Evolutionary conservation across 2,797 vertebrate species (phyloP), one percentile per base, ranked within the genome.

Genomic region (Leptatherina wallacei): DNA sequence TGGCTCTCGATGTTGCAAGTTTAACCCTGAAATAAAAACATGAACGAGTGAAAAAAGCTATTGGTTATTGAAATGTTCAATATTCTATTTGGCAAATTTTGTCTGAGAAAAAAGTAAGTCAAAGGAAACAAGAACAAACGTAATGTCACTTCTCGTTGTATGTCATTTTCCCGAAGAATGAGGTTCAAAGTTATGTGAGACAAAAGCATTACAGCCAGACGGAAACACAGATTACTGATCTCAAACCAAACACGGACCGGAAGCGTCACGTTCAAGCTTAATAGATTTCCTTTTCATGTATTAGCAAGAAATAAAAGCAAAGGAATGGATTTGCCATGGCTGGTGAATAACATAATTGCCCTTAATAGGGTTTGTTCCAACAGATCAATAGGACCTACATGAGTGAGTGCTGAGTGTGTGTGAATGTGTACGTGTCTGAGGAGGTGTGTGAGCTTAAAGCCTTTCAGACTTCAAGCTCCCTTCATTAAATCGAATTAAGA

Each of bases 401-500:
- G 86, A 87, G 78, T 78, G 84, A 68, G 75, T 11, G 69, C 71
- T 71, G 76, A 69, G 65, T 85, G 83, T 82, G 83, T 75, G 81
- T 84, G 57, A 54, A 47, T 83, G 84, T 82, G 85, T 87, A 73
- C 66, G 69, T 85, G 86, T 84, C 77, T 61, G 60, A 16, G 56
- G 72, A 89, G 83, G 88, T 89, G 87, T 89, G 80, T 35, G 62
- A 85, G 81, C 38, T 57, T 72, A 91, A 92, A 90, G 85, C 83
- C 85, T 88, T 83, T 93, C 80, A 82, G 86, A 84, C 80, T 80
- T 87, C 85, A 88, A 88, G 77, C 78, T 73, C 86, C 88, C 89
- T 92, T 94, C 91, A 90, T 94, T 93, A 94, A 92, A 93, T 86
- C 85, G 81, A 91, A 93, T 94, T 94, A 94, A 92, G 90, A 92